Percentiles rank a stretch among this genome's conserved stretches.
Evolutionary conservation across 37 sponge, comb jelly and placozoan species (phyloP).

Genomic region (Sycon ciliatum): DNA sequence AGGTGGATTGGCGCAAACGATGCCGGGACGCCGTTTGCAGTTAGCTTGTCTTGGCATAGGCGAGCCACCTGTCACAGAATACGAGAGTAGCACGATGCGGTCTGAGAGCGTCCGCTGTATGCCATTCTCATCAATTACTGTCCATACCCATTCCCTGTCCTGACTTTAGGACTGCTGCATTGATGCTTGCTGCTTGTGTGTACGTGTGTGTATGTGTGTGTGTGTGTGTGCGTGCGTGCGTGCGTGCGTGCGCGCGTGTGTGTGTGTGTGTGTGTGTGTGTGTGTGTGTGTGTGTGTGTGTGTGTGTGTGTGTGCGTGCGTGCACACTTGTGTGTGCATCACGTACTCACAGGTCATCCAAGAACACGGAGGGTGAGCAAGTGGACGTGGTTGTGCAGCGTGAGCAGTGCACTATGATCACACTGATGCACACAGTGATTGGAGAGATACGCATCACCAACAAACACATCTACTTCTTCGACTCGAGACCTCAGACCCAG

Average conservation of each 20-base stretch:
- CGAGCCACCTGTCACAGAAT: too few species aligned
- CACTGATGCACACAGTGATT: too few species aligned
- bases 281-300: not conserved
- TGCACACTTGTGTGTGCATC: not conserved
- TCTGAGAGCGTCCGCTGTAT: too few species aligned
- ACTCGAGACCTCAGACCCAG: not conserved
- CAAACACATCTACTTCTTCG: slow-evolving; percentile 63
- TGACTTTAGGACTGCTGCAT: too few species aligned
- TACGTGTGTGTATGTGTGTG: not conserved
- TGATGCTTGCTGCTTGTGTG: not conserved
- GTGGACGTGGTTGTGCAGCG: not conserved
- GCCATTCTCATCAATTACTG: too few species aligned
- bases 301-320: not conserved
- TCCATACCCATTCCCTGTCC: too few species aligned
- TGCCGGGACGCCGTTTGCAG: too few species aligned
- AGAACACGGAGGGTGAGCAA: not conserved
- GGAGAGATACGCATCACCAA: too few species aligned
- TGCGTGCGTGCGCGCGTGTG: not conserved
- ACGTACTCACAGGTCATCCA: not conserved
- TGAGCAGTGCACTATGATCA: too few species aligned
- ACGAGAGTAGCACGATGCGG: too few species aligned
- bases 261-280: not conserved
- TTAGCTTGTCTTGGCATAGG: too few species aligned
- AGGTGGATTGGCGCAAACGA: too few species aligned
- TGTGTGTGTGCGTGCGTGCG: not conserved